Percentiles rank a stretch among this genome's conserved stretches.
Conservation (phyloP, 1,140 invertebrate genomes). For the Heliconius melpomene region DNA sequence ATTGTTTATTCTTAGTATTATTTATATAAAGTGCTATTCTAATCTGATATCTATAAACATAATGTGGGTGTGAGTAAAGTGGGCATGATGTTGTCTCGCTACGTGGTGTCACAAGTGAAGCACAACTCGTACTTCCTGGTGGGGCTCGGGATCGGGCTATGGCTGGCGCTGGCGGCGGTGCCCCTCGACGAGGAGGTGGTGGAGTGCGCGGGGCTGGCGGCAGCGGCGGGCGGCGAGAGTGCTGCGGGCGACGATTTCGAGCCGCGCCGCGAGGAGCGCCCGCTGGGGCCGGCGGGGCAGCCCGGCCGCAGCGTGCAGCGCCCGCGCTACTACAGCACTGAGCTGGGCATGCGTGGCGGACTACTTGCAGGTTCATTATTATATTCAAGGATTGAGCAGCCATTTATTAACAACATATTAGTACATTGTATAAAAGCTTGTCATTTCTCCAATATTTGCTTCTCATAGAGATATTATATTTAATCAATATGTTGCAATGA, state of each 20-base stretch:
- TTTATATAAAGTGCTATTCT: neutral
- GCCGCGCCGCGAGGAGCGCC: conserved; percentile 64
- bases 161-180: conserved; percentile 65
- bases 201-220: conserved; percentile 37
- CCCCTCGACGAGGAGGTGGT: conserved; percentile 61
- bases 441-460: too few relatives aligned
- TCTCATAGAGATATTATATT: too few relatives aligned
- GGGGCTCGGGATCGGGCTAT: conserved; percentile 67
- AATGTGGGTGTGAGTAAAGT: neutral
- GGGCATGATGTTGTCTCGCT: conserved; percentile 64
- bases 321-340: conserved; percentile 95
- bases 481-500: neutral
- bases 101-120: conserved; percentile 74
- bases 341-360: conserved; percentile 89
- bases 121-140: conserved; percentile 76
- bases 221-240: neutral
- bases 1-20: neutral
- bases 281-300: conserved; percentile 52
- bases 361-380: conserved; percentile 86
- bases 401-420: too few relatives aligned
- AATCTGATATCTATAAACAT: neutral
- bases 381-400: too few relatives aligned
- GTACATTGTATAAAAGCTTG: too few relatives aligned
- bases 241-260: conserved; percentile 63
- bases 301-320: conserved; percentile 83